Conservation (phyloP, 2,113 vertebrate genomes). For the Pseudolaguvia tuberculata region DNA sequence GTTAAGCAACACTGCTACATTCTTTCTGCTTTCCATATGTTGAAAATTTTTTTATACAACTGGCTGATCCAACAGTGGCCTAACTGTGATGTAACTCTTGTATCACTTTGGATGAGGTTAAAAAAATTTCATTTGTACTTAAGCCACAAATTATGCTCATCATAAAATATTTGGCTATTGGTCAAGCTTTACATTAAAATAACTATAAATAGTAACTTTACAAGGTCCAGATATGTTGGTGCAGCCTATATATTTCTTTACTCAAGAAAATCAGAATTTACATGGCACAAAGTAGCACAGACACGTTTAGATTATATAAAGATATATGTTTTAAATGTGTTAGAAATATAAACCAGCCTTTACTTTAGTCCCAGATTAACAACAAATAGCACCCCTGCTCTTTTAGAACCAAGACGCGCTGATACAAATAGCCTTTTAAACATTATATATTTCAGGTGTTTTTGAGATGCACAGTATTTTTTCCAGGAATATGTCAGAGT, state of each 20-base stretch:
- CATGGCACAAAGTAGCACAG: too few relatives aligned
- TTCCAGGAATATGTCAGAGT: conserved; percentile 18
- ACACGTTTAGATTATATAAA: too few relatives aligned
- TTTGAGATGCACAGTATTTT: conserved; percentile 27
- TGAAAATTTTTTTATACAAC: background rate
- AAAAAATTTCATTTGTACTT: too few relatives aligned
- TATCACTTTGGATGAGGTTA: too few relatives aligned
- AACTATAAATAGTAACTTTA: too few relatives aligned
- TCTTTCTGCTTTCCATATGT: background rate
- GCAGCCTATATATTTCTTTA: too few relatives aligned
- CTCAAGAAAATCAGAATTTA: too few relatives aligned
- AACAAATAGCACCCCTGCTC: background rate
- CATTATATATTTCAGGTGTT: background rate
- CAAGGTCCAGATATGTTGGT: too few relatives aligned
- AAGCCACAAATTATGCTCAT: too few relatives aligned
- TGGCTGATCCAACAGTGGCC: conserved; percentile 3
- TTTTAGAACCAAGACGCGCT: background rate
- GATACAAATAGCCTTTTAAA: conserved; percentile 6
- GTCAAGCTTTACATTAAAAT: background rate
- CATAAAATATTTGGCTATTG: background rate
- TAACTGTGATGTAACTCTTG: conserved; percentile 7
- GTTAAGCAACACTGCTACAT: conserved; percentile 12
- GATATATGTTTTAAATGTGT: too few relatives aligned
- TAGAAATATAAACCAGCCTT: conserved; percentile 21
- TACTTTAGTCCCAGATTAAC: background rate